Percentiles rank a stretch among this genome's conserved stretches.
Conservation (phyloP, 2,113 vertebrate genomes). For the Anhinga anhinga region DNA sequence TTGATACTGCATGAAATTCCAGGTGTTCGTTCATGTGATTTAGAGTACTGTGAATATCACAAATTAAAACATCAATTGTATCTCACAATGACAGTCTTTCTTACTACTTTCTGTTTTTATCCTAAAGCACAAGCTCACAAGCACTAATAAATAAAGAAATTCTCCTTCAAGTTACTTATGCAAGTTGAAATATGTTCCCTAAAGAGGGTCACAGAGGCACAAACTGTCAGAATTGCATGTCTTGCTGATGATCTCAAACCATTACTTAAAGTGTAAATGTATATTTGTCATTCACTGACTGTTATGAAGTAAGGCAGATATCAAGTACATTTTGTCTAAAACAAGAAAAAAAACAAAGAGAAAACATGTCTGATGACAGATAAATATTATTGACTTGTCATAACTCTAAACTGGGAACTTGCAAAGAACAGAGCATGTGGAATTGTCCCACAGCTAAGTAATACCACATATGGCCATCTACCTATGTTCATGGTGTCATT, state of each 20-base stretch:
- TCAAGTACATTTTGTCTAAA: neutral
- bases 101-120: neutral
- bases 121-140: neutral
- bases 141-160: neutral
- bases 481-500: neutral
- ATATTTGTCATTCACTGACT: neutral
- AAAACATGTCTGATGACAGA: neutral
- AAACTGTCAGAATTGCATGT: neutral
- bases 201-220: neutral
- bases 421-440: neutral
- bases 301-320: neutral
- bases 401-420: neutral
- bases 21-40: neutral
- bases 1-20: neutral
- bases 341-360: neutral
- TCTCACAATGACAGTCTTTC: neutral
- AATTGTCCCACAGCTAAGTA: neutral
- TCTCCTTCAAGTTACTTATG: neutral
- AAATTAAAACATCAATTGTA: neutral
- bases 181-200: slow-evolving; percentile 7
- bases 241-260: neutral
- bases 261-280: neutral
- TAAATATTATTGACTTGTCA: neutral
- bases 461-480: neutral
- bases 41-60: neutral